These are phyloP conservation scores for Oreohelix idahoensis DNA, from an alignment of 1,140 invertebrate species.

Conservation along the genomic window DNA sequence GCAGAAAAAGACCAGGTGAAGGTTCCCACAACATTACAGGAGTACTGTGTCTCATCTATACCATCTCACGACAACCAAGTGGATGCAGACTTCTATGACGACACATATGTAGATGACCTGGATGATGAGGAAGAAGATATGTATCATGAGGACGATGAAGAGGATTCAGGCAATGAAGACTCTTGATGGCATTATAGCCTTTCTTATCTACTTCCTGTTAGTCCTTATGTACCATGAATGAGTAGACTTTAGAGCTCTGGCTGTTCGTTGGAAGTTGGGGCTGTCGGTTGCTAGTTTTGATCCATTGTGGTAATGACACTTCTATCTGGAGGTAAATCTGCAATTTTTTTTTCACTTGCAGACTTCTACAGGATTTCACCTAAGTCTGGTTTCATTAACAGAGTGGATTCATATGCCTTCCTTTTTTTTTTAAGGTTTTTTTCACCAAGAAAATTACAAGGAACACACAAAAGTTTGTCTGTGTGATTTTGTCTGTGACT, in stretches of 20 bases:
- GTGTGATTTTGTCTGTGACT: too few relatives aligned
- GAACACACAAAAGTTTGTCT: too few relatives aligned
- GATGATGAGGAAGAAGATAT: constrained; percentile 69
- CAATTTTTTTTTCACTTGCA: not conserved
- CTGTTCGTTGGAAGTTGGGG: not conserved
- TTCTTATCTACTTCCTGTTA: constrained; percentile 17
- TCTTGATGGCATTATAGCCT: constrained; percentile 53
- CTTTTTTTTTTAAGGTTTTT: not conserved
- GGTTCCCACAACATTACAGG: constrained; percentile 97
- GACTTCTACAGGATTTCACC: not conserved
- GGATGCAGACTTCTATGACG: constrained; percentile 70
- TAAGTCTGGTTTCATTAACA: too few relatives aligned
- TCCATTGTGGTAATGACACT: not conserved
- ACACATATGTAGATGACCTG: constrained; percentile 70
- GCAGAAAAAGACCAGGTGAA: constrained; percentile 97
- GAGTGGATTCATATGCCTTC: not conserved
- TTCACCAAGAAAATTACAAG: too few relatives aligned
- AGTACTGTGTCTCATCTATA: constrained; percentile 80
- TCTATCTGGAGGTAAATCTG: not conserved
- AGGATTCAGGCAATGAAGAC: constrained; percentile 68
- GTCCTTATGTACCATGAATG: not conserved
- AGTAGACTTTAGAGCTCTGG: not conserved
- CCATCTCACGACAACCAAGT: constrained; percentile 62
- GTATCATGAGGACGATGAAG: constrained; percentile 67
- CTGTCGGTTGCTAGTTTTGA: not conserved